Conservation (phyloP, 1,140 invertebrate genomes). For the Drosophila littoralis region DNA sequence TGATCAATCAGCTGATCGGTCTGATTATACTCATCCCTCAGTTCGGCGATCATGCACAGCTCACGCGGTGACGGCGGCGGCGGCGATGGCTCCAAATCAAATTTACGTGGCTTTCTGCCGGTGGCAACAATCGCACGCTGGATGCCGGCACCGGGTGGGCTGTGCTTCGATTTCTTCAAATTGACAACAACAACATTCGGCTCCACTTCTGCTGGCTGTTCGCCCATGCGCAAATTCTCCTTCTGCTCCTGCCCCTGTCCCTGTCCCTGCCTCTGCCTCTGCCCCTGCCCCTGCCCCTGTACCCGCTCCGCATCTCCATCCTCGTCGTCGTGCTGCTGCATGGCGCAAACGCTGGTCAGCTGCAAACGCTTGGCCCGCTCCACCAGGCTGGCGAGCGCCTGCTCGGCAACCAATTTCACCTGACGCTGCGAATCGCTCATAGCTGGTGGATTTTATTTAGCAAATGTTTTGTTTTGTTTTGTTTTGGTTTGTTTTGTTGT, state of each 20-base stretch:
- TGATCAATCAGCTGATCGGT: conserved; percentile 47
- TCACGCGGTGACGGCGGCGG: conserved; percentile 64
- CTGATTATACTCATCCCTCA: conserved; percentile 27
- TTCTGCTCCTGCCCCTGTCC: not conserved
- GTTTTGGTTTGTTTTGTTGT: not conserved
- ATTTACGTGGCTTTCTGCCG: conserved; percentile 6
- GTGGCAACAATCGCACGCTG: not conserved
- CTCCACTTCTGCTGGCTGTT: not conserved
- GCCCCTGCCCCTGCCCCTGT: not conserved
- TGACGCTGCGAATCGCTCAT: conserved; percentile 28
- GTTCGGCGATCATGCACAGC: conserved; percentile 3
- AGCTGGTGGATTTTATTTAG: not conserved
- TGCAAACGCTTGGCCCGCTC: conserved; percentile 47
- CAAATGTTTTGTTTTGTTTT: not conserved
- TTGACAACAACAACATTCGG: not conserved
- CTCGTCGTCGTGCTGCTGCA: not conserved
- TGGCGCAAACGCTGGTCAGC: conserved; percentile 24
- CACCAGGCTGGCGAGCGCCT: conserved; percentile 41
- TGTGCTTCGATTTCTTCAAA: not conserved
- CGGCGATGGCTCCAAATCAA: conserved; percentile 31
- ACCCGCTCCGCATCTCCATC: not conserved
- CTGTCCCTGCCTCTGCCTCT: too few species aligned
- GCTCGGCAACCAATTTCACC: conserved; percentile 19
- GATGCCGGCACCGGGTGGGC: too few species aligned
- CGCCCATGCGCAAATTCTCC: not conserved